Evolutionary conservation across 1,140 invertebrate species (phyloP).

Genomic region (Caligus rogercresseyi): DNA sequence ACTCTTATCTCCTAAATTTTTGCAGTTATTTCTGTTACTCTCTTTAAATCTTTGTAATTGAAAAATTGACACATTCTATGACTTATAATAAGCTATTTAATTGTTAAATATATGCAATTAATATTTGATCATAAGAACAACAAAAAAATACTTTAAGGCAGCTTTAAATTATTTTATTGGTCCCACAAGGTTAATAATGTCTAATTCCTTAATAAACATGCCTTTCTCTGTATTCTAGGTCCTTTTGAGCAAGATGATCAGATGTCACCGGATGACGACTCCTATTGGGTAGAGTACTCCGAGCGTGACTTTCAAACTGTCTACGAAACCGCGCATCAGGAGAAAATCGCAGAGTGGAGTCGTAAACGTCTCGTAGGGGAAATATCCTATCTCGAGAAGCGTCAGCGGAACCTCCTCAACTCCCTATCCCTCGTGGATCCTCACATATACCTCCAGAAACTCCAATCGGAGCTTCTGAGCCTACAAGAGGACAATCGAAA

Average conservation of each 20-base stretch:
- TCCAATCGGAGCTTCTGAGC: neutral
- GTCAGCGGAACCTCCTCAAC: conserved; percentile 7
- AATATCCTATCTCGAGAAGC: conserved; percentile 2
- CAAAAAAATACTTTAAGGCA: too few species aligned
- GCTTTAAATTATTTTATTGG: too few species aligned
- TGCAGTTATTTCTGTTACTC: too few species aligned
- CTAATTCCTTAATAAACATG: neutral
- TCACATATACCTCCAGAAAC: conserved; percentile 15
- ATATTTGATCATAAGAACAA: too few species aligned
- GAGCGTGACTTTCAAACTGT: conserved; percentile 18
- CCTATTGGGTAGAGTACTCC: conserved; percentile 14
- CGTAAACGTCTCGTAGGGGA: neutral
- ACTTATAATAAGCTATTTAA: too few species aligned
- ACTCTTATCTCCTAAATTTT: too few species aligned
- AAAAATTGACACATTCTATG: too few species aligned
- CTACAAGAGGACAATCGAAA: conserved; percentile 12
- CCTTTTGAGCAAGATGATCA: neutral
- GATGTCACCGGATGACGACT: conserved; percentile 16
- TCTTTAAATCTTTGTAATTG: too few species aligned
- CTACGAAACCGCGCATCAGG: conserved; percentile 17
- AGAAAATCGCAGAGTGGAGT: conserved; percentile 9
- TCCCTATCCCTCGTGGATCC: conserved; percentile 13
- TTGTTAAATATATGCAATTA: too few species aligned
- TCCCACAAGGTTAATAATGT: too few species aligned
- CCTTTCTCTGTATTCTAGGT: neutral